A percentile compares a stretch with the other conserved stretches of the same genome.
phyloP scores from a whole-genome alignment of 1,140 invertebrate species.

The Meloidogyne exigua region DNA sequence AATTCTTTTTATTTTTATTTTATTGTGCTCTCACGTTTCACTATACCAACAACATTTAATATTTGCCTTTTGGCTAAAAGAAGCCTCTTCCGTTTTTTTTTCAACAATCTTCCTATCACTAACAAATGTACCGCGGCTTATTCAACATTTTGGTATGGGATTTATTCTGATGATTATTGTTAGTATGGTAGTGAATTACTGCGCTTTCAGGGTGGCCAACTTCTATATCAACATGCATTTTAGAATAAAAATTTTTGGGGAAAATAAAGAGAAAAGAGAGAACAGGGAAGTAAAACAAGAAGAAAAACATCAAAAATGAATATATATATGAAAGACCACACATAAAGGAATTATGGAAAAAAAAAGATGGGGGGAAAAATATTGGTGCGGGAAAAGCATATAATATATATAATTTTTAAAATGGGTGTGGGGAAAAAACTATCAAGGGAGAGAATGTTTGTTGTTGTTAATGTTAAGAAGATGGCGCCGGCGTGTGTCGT shows the following conservation, averaged over 20 bases:
- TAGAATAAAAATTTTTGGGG: not conserved
- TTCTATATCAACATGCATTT: not conserved
- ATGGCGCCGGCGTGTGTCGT: slow-evolving; percentile 2
- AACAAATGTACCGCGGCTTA: not conserved
- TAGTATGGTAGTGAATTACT: not conserved
- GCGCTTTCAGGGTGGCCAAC: not conserved
- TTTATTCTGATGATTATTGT: not conserved
- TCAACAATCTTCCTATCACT: not conserved
- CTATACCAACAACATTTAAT: not conserved
- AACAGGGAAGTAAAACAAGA: not conserved
- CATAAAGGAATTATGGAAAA: not conserved
- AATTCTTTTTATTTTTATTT: not conserved
- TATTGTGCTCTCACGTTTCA: not conserved
- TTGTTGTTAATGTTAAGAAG: not conserved
- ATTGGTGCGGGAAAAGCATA: not conserved
- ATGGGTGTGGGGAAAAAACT: not conserved
- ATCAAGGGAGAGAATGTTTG: not conserved
- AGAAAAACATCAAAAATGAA: not conserved
- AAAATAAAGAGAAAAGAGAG: not conserved
- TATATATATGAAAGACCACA: not conserved
- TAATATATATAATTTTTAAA: not conserved
- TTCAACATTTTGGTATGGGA: not conserved
- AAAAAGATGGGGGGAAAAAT: no score
- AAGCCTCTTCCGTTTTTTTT: not conserved
- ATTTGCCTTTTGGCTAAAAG: not conserved